Conservation (phyloP, 2,113 vertebrate species). For the Chrysochloris asiatica region DNA sequence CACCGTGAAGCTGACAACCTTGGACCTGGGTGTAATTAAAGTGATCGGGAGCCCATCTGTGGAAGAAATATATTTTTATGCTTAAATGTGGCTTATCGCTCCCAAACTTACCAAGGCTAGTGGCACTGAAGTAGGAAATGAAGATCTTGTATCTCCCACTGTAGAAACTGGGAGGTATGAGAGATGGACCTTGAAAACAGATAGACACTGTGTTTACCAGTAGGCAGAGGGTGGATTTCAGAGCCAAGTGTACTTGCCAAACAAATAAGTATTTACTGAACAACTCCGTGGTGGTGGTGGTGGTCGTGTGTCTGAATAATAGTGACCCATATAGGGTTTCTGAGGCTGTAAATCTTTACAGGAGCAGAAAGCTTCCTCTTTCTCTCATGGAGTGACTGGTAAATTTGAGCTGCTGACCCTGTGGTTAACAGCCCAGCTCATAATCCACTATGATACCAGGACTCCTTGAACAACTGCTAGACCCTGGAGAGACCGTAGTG, state of each 20-base stretch:
- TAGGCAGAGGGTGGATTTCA: neutral
- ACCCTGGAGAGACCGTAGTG: neutral
- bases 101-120: conserved; percentile 68
- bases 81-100: conserved; percentile 52
- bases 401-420: too few species aligned
- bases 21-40: conserved; percentile 76
- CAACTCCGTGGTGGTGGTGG: too few species aligned
- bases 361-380: too few species aligned
- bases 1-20: conserved; percentile 59
- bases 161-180: conserved; percentile 33
- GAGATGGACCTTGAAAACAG: conserved; percentile 54
- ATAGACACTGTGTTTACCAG: neutral
- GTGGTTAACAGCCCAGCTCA: too few species aligned
- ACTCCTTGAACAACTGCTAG: neutral
- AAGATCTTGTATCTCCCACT: conserved; percentile 52
- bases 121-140: conserved; percentile 65
- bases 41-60: conserved; percentile 64
- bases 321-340: too few species aligned
- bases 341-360: too few species aligned
- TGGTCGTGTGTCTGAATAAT: too few species aligned
- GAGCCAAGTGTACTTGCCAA: neutral
- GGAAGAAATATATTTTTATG: conserved; percentile 73
- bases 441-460: too few species aligned
- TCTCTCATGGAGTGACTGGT: too few species aligned
- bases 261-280: neutral